phyloP scores from a whole-genome alignment of 2,113 vertebrate genomes.

The Psephotus haematonotus region DNA sequence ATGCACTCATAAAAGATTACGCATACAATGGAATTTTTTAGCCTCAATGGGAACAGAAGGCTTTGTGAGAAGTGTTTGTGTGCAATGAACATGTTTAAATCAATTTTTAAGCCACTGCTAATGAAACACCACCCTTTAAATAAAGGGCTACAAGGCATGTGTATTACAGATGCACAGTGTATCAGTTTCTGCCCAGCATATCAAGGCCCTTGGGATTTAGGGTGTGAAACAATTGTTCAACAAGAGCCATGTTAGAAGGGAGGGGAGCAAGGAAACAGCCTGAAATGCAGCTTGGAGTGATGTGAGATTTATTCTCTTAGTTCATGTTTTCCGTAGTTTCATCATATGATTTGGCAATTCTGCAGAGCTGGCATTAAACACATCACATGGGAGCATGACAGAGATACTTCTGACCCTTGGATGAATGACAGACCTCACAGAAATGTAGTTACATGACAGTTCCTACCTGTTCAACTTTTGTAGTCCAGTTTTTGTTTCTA shows the following conservation, averaged over 20 bases:
- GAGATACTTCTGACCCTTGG: neutral
- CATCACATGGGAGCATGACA: neutral
- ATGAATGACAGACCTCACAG: neutral
- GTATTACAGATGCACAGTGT: neutral
- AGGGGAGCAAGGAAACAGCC: neutral
- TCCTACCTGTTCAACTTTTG: neutral
- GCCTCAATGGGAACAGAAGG: slow-evolving; percentile 70
- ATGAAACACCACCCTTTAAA: neutral
- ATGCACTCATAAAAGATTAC: slow-evolving; percentile 78
- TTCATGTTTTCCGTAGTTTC: neutral
- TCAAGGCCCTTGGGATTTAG: neutral
- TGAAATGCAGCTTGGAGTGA: slow-evolving; percentile 1
- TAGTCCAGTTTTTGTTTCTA: neutral
- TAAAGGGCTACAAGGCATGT: neutral
- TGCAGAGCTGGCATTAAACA: neutral
- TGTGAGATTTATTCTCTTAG: slow-evolving; percentile 20
- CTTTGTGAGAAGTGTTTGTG: slow-evolving; percentile 43
- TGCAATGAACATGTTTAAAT: slow-evolving; percentile 52
- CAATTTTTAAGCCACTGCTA: slow-evolving; percentile 29
- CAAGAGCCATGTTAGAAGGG: neutral
- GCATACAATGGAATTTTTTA: slow-evolving; percentile 74
- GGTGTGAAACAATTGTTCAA: neutral
- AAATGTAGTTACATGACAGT: neutral
- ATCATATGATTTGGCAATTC: slow-evolving; percentile 25
- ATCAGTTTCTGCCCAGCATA: neutral